A percentile compares a stretch with the other conserved stretches of the same genome.
Conservation (phyloP, 2,113 vertebrate species). For the Onychorhynchus coronatus region DNA sequence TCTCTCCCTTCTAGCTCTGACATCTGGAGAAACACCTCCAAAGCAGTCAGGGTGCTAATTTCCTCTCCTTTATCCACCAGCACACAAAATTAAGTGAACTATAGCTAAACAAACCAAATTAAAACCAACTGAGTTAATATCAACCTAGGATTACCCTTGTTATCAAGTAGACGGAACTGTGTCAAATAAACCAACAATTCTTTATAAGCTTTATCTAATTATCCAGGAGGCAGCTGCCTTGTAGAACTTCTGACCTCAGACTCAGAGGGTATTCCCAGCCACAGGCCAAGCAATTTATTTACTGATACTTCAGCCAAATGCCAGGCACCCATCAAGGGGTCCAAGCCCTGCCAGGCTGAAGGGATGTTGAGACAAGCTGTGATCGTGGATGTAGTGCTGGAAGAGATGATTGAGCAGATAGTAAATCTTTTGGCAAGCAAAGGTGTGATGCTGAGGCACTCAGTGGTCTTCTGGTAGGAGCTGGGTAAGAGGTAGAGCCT, state of each 20-base stretch:
- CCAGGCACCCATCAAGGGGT: neutral
- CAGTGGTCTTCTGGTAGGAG: neutral
- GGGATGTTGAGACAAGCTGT: neutral
- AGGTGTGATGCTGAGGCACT: neutral
- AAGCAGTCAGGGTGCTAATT: conserved; percentile 36
- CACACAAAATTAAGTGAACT: conserved; percentile 45
- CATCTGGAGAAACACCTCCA: neutral
- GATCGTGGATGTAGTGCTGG: neutral
- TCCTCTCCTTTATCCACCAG: conserved; percentile 58
- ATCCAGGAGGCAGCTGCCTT: conserved; percentile 39
- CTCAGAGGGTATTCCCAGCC: neutral
- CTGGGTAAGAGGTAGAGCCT: neutral
- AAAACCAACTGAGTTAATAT: conserved; percentile 52
- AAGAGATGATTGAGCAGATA: neutral
- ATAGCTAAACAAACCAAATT: conserved; percentile 61
- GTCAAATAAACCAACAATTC: conserved; percentile 55
- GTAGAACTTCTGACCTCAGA: neutral
- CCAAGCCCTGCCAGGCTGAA: neutral
- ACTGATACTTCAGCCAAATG: neutral
- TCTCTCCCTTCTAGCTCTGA: neutral
- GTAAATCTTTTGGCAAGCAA: neutral
- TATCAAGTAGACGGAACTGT: conserved; percentile 26
- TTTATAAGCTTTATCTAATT: conserved; percentile 63
- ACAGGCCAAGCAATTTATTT: neutral
- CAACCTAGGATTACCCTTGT: conserved; percentile 34